Percentiles rank a stretch among this genome's conserved stretches.
Evolutionary conservation across 2,113 vertebrate species (phyloP).

Genomic region (Rafetus swinhoei): DNA sequence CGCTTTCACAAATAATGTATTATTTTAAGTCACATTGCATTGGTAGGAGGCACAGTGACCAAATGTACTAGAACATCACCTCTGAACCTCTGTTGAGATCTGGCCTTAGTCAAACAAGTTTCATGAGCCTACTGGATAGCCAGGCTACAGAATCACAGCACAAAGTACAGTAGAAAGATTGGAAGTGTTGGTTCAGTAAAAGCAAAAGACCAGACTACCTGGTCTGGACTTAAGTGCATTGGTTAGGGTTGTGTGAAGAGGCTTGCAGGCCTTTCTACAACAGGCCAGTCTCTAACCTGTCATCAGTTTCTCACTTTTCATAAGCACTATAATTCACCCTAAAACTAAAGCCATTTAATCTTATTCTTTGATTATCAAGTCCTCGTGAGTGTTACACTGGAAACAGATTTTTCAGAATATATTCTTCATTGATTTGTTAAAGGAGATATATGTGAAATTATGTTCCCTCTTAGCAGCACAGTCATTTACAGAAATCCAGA

Average conservation of each 20-base stretch:
- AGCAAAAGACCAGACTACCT: not conserved
- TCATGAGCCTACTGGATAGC: not conserved
- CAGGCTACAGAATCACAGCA: not conserved
- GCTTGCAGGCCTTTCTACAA: not conserved
- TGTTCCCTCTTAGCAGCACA: conserved; percentile 13
- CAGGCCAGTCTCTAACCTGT: not conserved
- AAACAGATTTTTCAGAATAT: not conserved
- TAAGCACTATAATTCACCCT: not conserved
- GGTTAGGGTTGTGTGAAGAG: not conserved
- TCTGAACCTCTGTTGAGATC: not conserved
- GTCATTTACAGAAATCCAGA: conserved; percentile 34
- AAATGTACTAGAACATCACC: conserved; percentile 1
- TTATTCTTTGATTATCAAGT: not conserved
- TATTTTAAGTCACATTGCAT: conserved; percentile 1
- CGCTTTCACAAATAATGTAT: not conserved
- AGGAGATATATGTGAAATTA: not conserved
- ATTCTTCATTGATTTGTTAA: conserved; percentile 38
- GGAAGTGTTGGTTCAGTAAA: not conserved
- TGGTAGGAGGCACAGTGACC: not conserved
- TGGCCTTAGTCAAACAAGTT: conserved; percentile 10
- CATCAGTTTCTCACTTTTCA: not conserved
- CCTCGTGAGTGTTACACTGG: conserved; percentile 17
- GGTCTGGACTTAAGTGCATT: not conserved
- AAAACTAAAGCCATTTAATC: not conserved
- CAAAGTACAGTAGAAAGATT: not conserved